Evolutionary conservation across 2,113 vertebrate species (phyloP).

Genomic region (Pheucticus melanocephalus): DNA sequence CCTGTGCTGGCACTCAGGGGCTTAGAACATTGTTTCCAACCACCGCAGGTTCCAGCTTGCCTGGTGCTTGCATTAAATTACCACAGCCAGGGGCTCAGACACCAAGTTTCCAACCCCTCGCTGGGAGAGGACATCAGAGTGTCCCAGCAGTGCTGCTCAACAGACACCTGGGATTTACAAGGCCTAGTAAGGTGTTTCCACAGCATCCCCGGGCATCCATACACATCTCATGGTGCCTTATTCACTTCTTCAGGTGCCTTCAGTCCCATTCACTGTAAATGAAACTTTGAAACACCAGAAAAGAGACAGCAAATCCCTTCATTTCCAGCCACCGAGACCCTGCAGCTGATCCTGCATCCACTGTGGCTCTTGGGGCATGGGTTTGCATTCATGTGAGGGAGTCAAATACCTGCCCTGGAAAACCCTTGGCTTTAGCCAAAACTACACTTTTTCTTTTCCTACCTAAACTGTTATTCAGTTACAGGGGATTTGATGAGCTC

Average conservation of each 20-base stretch:
- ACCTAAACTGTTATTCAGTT: background rate
- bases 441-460: background rate
- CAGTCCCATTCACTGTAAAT: background rate
- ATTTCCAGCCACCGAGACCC: accelerated
- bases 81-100: background rate
- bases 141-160: background rate
- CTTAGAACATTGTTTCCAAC: background rate
- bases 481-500: background rate
- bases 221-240: background rate
- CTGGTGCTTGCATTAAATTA: background rate
- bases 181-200: accelerated
- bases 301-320: background rate
- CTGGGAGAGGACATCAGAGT: background rate
- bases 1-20: too few species aligned
- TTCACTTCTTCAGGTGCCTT: background rate
- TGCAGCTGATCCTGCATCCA: background rate
- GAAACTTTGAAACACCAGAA: background rate
- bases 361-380: accelerated
- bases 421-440: background rate
- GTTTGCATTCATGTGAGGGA: accelerated
- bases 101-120: background rate
- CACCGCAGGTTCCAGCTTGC: background rate
- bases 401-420: background rate
- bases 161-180: background rate
- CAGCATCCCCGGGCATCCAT: background rate